A percentile compares a stretch with the other conserved stretches of the same genome.
These are phyloP conservation scores for Drosophila picticornis DNA, from an alignment of 2,888 invertebrate genomes.

Conservation along the genomic window DNA sequence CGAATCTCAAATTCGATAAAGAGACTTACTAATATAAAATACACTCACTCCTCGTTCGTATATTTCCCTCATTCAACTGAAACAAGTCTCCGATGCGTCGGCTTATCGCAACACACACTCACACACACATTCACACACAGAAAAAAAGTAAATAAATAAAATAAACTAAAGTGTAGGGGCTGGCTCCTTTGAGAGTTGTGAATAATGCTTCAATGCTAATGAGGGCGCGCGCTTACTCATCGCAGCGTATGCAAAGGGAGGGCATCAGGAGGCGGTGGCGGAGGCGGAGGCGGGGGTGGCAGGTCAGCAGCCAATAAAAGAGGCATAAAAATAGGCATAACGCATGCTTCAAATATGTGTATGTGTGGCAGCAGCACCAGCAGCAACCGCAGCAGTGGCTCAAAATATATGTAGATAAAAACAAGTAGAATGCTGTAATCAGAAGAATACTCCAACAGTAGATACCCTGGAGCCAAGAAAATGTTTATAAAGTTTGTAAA, in stretches of 20 bases:
- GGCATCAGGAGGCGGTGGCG: background rate
- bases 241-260: background rate
- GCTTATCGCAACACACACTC: slow-evolving; percentile 43
- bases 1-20: slow-evolving; percentile 17
- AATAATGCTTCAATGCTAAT: slow-evolving; percentile 56
- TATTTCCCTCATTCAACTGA: slow-evolving; percentile 8
- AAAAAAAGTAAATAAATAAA: background rate
- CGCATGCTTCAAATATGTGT: slow-evolving; percentile 59
- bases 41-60: background rate
- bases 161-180: slow-evolving; percentile 42
- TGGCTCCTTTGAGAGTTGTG: slow-evolving; percentile 52
- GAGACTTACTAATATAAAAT: slow-evolving; percentile 9
- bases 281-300: background rate
- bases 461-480: background rate
- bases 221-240: slow-evolving; percentile 60
- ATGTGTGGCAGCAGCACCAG: slow-evolving; percentile 1
- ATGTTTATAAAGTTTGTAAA: background rate
- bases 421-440: background rate
- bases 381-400: slow-evolving; percentile 21
- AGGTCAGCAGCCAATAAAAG: slow-evolving; percentile 57
- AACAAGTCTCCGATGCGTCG: slow-evolving; percentile 33
- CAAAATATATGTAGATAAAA: slow-evolving; percentile 48
- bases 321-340: slow-evolving; percentile 62
- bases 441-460: background rate
- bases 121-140: background rate